These are phyloP conservation scores for Botrylloides violaceus DNA, from an alignment of 23 tunicate genomes.

Conservation along the genomic window DNA sequence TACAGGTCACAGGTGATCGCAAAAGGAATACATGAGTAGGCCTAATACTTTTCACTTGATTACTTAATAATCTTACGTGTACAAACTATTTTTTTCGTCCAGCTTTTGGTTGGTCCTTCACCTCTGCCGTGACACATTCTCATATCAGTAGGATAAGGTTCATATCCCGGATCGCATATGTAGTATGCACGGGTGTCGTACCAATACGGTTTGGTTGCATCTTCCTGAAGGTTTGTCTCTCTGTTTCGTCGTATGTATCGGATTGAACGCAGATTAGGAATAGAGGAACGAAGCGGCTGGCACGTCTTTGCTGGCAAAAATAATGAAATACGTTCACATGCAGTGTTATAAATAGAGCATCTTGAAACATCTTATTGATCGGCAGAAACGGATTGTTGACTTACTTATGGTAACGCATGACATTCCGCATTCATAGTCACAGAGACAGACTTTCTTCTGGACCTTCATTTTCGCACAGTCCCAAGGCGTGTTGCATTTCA, in stretches of 20 bases:
- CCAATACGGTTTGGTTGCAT: constrained; percentile 1
- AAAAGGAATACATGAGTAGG: too few species aligned
- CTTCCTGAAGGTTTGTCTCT: not conserved
- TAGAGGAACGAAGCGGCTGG: not conserved
- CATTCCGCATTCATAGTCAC: constrained; percentile 53
- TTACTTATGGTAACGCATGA: constrained; percentile 43
- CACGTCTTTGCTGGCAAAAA: constrained; percentile 10
- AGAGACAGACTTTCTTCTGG: constrained; percentile 28
- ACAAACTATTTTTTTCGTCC: constrained; percentile 4
- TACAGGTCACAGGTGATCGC: too few species aligned
- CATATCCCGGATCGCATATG: constrained; percentile 33
- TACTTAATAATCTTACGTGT: constrained; percentile 1
- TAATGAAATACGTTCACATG: too few species aligned
- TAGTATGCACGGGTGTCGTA: constrained; percentile 30
- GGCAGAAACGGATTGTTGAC: not conserved
- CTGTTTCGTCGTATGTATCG: constrained; percentile 14
- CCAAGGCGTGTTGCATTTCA: not conserved
- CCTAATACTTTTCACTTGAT: too few species aligned
- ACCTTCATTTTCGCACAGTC: constrained; percentile 7
- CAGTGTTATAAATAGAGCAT: too few species aligned
- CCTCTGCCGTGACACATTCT: constrained; percentile 42
- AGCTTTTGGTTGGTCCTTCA: not conserved
- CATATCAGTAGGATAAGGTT: not conserved
- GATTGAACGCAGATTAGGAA: not conserved
- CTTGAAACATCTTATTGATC: not conserved